Base-by-base conservation (phyloP, 2,888 invertebrate species). In the Andrena camellia region DNA sequence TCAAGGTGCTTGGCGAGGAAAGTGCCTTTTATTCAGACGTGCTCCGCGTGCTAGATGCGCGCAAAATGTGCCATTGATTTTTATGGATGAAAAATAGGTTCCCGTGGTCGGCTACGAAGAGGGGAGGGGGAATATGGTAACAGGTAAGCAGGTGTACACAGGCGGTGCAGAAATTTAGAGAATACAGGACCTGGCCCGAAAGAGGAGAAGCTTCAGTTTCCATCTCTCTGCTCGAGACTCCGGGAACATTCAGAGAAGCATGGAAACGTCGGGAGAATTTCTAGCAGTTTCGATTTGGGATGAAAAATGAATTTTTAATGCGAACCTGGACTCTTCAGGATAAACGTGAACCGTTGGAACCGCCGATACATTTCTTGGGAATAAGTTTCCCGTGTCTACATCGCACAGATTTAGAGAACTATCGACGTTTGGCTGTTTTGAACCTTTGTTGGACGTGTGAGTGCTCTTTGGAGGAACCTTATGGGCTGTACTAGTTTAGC, bases 41-140 rank as follows among this genome's bases (percentile, higher is more conserved):
- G 90, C 87, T 78, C 86, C 79, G 90, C 87, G 86, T 90, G 86
- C 89, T 82, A 82, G 87, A 52, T 57, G 33, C 77, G 67, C 86
- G 84, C 42, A 83, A 81, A 89, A 86, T 84, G 73, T 79, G 80
- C 84, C 89, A 89, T 89, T 90, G 91, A 90, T 90, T 91, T 90
- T 91, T 89, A 91, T 91, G 89, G 90, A 72, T 85, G 90, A 88
- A 84, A 91, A 92, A 90, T 91, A 91, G 85, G 79, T 81, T 84
- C 62, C 50, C 79, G 10, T 33, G 78, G 71, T 67, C 79, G 78
- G 33, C 57, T 68, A 63, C 69, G 72, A 52, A 42, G 59, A 35
- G 26, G 13, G 54, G 63, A 70, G 72, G 57, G 23, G 29, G 71
- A 74, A 83, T 72, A 83, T 81, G 79, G 77, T 71, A 68, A 71